Conservation (phyloP, 2,888 invertebrate species). For the Eupithecia inturbata region DNA sequence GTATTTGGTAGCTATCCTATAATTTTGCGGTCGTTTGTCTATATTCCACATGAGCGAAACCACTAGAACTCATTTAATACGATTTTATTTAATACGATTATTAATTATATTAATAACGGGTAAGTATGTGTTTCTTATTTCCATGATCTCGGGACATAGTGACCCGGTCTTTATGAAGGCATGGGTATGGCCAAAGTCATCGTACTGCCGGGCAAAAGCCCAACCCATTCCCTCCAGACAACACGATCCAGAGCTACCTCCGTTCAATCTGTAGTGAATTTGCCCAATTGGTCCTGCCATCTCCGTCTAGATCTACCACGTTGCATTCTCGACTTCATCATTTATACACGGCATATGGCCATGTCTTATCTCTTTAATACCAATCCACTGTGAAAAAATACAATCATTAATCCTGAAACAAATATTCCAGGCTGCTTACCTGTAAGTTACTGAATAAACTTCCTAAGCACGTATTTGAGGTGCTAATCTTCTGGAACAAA, state of each 20-base stretch:
- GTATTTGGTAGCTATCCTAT: too few relatives aligned
- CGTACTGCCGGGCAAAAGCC: not conserved
- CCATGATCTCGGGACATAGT: not conserved
- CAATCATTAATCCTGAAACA: conserved; percentile 10
- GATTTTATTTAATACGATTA: too few relatives aligned
- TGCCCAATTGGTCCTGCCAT: not conserved
- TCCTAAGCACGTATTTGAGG: conserved; percentile 50
- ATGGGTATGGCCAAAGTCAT: not conserved
- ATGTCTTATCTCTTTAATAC: not conserved
- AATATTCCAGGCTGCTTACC: conserved; percentile 16
- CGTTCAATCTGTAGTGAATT: not conserved
- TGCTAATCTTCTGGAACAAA: conserved; percentile 58
- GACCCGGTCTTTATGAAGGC: not conserved
- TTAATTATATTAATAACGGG: too few relatives aligned
- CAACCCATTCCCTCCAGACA: not conserved
- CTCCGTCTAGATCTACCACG: not conserved
- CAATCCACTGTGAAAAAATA: not conserved
- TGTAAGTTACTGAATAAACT: conserved; percentile 36
- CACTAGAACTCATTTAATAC: too few relatives aligned
- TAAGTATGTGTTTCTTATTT: not conserved
- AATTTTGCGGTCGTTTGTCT: too few relatives aligned
- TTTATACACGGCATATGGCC: not conserved
- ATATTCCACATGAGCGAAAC: too few relatives aligned
- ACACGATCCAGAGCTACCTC: not conserved
- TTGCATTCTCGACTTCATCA: not conserved